phyloP scores from a whole-genome alignment of 2,888 invertebrate genomes.

The Congeria kusceri region DNA sequence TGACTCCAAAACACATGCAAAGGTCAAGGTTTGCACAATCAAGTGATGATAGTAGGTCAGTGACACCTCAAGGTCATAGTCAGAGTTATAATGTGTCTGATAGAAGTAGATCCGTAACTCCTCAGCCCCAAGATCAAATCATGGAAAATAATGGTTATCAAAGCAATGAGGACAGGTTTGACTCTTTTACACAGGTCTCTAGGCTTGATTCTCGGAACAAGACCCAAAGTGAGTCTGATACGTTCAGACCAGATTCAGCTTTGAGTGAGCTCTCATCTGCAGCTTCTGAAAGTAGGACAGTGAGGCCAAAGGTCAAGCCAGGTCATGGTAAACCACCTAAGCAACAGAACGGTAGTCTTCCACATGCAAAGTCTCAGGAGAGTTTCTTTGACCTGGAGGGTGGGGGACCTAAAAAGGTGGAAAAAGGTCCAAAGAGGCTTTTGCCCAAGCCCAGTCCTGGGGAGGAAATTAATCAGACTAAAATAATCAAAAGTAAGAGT shows the following conservation, averaged over 20 bases:
- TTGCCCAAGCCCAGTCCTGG: conserved; percentile 72
- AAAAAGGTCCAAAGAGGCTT: conserved; percentile 74
- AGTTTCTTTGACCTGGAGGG: conserved; percentile 71
- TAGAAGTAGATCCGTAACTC: conserved; percentile 58
- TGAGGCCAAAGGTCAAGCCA: conserved; percentile 44
- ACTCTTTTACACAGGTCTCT: conserved; percentile 61
- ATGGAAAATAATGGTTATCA: conserved; percentile 52
- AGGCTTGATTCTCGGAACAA: conserved; percentile 53
- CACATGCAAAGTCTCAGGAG: conserved; percentile 76
- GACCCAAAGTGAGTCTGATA: conserved; percentile 56
- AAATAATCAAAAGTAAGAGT: conserved; percentile 77
- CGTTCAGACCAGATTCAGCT: conserved; percentile 67
- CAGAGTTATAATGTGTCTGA: conserved; percentile 46
- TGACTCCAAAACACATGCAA: conserved; percentile 54
- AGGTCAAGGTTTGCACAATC: conserved; percentile 38
- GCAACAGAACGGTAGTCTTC: conserved; percentile 51
- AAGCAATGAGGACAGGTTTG: conserved; percentile 55
- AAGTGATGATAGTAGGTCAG: conserved; percentile 45
- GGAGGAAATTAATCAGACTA: conserved; percentile 65
- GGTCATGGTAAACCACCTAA: conserved; percentile 36
- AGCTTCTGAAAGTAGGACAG: conserved; percentile 63
- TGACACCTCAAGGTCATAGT: conserved; percentile 54
- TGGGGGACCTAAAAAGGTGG: conserved; percentile 53
- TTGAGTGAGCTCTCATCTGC: conserved; percentile 69
- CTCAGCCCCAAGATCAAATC: conserved; percentile 28